Conservation (phyloP, 2,113 vertebrate species). For the Felis chaus region DNA sequence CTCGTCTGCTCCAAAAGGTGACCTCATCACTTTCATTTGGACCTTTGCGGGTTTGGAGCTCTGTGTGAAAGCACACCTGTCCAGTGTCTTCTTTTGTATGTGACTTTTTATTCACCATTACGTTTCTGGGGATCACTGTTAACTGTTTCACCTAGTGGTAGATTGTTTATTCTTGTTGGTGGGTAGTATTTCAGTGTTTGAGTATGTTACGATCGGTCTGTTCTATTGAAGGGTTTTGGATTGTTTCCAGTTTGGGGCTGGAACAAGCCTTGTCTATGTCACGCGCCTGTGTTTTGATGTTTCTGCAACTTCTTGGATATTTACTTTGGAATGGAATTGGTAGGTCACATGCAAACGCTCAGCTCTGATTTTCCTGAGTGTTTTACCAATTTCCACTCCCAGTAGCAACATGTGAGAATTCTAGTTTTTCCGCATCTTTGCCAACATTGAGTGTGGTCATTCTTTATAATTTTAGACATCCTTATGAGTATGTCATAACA, state of each 20-base stretch:
- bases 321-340: neutral
- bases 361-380: neutral
- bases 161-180: neutral
- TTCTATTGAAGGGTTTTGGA: neutral
- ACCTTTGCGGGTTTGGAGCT: neutral
- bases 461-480: neutral
- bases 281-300: neutral
- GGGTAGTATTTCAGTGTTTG: fast-evolving
- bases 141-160: neutral
- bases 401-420: neutral
- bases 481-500: neutral
- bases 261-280: neutral
- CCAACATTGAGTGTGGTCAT: neutral
- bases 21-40: neutral
- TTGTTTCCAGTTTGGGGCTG: neutral
- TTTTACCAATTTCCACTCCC: neutral
- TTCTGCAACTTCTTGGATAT: neutral
- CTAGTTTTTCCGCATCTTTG: neutral
- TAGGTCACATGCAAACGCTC: fast-evolving
- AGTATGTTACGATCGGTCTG: fast-evolving
- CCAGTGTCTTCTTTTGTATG: neutral
- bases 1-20: neutral
- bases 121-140: neutral
- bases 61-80: neutral
- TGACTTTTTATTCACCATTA: neutral